These are phyloP conservation scores for Lepilemur septentrionalis DNA, from an alignment of 2,797 vertebrate species.

Conservation along the genomic window DNA sequence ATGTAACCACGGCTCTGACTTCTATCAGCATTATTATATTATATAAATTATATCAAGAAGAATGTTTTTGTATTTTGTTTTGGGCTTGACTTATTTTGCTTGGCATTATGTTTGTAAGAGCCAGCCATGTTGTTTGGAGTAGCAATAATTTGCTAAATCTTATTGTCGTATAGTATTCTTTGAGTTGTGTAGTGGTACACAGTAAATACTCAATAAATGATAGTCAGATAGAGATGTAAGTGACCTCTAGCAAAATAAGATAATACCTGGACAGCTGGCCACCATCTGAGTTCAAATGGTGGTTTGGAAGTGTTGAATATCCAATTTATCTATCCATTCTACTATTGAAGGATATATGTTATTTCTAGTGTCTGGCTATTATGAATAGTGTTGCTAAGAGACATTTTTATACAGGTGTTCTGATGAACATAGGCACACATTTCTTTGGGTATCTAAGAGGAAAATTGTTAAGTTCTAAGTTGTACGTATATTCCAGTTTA, in stretches of 20 bases:
- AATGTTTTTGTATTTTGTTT: background rate
- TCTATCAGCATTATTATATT: background rate
- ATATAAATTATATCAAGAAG: background rate
- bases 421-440: background rate
- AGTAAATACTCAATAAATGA: background rate
- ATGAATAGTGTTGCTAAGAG: background rate
- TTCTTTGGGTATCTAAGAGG: background rate
- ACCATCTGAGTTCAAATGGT: background rate
- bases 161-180: background rate
- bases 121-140: background rate
- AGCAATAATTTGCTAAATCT: background rate
- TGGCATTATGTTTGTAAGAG: background rate
- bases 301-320: background rate
- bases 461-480: background rate
- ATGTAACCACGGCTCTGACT: background rate
- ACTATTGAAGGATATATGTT: background rate
- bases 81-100: background rate
- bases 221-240: background rate
- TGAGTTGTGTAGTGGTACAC: background rate
- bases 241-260: background rate
- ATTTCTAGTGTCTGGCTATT: background rate
- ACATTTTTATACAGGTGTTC: background rate
- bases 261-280: background rate
- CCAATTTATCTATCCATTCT: background rate
- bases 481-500: background rate